Conservation (phyloP, 2,113 vertebrate species). For the Tyrannus savana region DNA sequence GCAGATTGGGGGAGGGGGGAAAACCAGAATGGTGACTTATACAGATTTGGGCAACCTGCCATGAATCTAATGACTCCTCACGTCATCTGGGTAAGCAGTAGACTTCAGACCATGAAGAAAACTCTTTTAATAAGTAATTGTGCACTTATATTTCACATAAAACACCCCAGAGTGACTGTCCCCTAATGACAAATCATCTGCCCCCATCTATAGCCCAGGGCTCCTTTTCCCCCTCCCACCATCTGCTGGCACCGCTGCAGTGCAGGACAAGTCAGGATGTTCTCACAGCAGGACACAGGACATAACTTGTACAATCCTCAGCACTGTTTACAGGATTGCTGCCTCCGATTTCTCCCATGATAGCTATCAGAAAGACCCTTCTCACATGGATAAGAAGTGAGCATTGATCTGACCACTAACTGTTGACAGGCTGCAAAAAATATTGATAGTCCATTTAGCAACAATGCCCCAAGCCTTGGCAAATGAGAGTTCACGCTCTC, state of each 20-base stretch:
- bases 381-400: accelerated
- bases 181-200: neutral
- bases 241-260: accelerated
- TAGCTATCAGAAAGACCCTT: neutral
- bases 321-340: neutral
- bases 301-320: neutral
- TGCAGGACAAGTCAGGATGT: neutral
- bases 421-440: conserved; percentile 2
- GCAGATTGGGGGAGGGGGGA: too few species aligned
- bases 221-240: neutral
- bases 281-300: neutral
- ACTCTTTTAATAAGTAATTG: neutral
- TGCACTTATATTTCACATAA: neutral
- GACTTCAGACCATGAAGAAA: neutral
- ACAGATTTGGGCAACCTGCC: neutral
- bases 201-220: accelerated
- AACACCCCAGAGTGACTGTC: neutral
- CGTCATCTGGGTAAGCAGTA: neutral
- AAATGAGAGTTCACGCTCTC: neutral
- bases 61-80: neutral
- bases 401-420: neutral
- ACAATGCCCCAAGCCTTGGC: neutral
- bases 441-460: neutral
- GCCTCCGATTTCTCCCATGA: neutral
- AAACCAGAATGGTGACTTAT: neutral